Evolutionary conservation across 1,140 invertebrate genomes (phyloP).

Genomic region (Cherax quadricarinatus): DNA sequence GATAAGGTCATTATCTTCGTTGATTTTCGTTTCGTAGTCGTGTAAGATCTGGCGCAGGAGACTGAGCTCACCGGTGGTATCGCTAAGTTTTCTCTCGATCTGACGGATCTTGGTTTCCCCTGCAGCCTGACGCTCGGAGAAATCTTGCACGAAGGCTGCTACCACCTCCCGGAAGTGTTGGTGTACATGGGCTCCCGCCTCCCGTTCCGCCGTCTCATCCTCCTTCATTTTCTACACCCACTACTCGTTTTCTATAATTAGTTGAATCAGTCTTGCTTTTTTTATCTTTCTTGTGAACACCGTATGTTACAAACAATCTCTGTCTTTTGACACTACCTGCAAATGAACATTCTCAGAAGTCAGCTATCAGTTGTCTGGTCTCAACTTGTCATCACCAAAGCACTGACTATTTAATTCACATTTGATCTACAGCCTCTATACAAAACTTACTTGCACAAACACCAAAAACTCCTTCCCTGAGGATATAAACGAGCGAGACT

Average conservation of each 20-base stretch:
- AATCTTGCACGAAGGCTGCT: conserved; percentile 28
- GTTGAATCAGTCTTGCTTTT: background rate
- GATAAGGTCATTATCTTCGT: conserved; percentile 18
- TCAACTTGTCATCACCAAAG: too few species aligned
- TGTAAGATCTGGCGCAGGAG: background rate
- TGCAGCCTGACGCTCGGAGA: conserved; percentile 33
- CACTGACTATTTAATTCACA: too few species aligned
- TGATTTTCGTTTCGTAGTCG: conserved; percentile 28
- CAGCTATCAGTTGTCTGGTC: background rate
- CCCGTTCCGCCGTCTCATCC: background rate
- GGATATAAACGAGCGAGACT: too few species aligned
- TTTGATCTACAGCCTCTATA: too few species aligned
- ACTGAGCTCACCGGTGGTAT: conserved; percentile 9
- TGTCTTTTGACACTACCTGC: background rate
- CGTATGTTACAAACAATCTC: background rate
- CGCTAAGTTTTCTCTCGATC: conserved; percentile 24
- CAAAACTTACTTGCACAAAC: too few species aligned
- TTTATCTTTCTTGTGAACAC: background rate
- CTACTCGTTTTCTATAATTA: background rate
- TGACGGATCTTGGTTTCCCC: conserved; percentile 23
- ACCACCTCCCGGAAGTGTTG: conserved; percentile 26
- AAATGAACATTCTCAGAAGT: background rate
- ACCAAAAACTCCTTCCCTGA: too few species aligned
- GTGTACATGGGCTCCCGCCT: background rate
- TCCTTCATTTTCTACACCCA: background rate